Conservation (phyloP, 2,888 invertebrate genomes). For the Elmis aenea region DNA sequence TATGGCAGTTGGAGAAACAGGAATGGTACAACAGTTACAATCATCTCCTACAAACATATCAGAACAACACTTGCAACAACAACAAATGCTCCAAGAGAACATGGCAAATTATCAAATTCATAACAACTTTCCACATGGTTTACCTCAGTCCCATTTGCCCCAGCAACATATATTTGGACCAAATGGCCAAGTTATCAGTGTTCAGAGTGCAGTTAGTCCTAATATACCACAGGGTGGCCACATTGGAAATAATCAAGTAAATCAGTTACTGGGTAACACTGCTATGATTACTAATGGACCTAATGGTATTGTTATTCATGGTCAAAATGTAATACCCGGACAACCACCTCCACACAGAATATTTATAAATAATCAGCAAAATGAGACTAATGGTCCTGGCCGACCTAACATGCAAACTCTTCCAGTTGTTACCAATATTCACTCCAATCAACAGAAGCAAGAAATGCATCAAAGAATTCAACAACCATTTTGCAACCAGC, state of each 20-base stretch:
- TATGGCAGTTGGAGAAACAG: conserved; percentile 9
- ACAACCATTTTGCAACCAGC: conserved; percentile 28
- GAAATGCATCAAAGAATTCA: conserved; percentile 27
- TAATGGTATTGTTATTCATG: conserved; percentile 32
- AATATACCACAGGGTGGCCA: conserved; percentile 42
- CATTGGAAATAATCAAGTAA: conserved; percentile 17
- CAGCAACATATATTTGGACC: conserved; percentile 50
- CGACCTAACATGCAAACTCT: conserved; percentile 41
- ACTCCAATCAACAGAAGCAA: conserved; percentile 31
- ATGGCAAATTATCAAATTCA: conserved; percentile 19
- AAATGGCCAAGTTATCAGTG: conserved; percentile 57
- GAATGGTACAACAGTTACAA: conserved; percentile 26
- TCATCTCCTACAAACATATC: conserved; percentile 30
- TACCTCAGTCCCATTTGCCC: conserved; percentile 28
- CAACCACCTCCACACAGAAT: conserved; percentile 39
- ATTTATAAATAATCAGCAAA: conserved; percentile 40
- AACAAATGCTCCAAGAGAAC: conserved; percentile 9
- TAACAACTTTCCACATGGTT: conserved; percentile 10
- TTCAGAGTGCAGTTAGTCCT: conserved; percentile 45
- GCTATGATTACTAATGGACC: conserved; percentile 18
- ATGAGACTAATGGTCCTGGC: conserved; percentile 42
- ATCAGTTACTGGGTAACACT: conserved; percentile 21
- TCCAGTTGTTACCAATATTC: conserved; percentile 30
- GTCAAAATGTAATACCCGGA: conserved; percentile 26
- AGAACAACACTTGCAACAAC: conserved; percentile 18